Conservation (phyloP, 1,140 invertebrate genomes). For the Zaprionus gabonicus region DNA sequence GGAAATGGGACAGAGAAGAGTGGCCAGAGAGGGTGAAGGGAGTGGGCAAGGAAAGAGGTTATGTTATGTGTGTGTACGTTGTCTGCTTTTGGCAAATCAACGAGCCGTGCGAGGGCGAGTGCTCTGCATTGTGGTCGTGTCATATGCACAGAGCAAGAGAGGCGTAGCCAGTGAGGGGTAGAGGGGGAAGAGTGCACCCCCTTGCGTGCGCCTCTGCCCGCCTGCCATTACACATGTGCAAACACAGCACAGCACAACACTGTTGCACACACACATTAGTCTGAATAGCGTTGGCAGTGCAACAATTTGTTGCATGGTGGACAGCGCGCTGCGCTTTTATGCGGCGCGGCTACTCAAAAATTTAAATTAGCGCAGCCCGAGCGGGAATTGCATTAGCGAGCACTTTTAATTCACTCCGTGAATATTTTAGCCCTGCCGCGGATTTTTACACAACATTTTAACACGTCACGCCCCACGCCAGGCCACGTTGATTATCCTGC, state of each 20-base stretch:
- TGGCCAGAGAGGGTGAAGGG: background rate
- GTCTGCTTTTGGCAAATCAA: conserved; percentile 68
- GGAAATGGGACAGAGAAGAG: background rate
- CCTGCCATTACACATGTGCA: conserved; percentile 60
- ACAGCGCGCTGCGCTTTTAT: conserved; percentile 62
- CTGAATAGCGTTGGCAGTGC: conserved; percentile 48
- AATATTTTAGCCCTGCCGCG: conserved; percentile 64
- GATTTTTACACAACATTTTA: conserved; percentile 72
- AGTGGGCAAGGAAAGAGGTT: background rate
- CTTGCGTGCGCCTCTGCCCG: background rate
- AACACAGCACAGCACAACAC: conserved; percentile 77
- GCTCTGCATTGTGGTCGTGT: conserved; percentile 74
- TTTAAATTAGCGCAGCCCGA: conserved; percentile 66
- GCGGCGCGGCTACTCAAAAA: conserved; percentile 66
- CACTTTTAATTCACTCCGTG: conserved; percentile 68
- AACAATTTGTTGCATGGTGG: conserved; percentile 74
- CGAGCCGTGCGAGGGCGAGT: conserved; percentile 43
- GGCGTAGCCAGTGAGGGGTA: background rate
- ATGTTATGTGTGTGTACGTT: conserved; percentile 33
- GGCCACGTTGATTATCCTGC: conserved; percentile 61
- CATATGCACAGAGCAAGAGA: conserved; percentile 37
- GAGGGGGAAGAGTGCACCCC: background rate
- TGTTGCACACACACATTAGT: conserved; percentile 62
- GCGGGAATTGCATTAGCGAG: conserved; percentile 65
- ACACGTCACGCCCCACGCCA: conserved; percentile 59